These are phyloP conservation scores for Orthosia gothica DNA, from an alignment of 2,888 invertebrate genomes.

Conservation along the genomic window DNA sequence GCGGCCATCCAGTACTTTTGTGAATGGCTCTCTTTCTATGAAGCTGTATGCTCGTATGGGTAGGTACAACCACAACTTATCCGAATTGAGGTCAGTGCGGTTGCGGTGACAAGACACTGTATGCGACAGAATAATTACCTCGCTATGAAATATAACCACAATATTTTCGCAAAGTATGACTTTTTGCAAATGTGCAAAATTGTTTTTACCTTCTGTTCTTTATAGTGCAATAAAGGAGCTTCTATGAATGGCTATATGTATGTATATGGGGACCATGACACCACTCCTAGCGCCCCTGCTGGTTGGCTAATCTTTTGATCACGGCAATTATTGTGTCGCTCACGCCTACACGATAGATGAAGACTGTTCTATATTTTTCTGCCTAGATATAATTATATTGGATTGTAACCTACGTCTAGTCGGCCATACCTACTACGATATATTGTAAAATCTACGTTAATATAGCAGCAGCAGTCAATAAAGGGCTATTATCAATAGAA, in stretches of 20 bases:
- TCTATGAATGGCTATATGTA: too few species aligned
- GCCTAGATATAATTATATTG: background rate
- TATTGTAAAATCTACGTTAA: background rate
- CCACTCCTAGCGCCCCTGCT: background rate
- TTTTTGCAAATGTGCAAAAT: background rate
- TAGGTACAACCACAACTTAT: background rate
- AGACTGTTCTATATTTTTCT: too few species aligned
- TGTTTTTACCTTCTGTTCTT: too few species aligned
- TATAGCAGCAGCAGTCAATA: too few species aligned
- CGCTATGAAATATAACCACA: background rate
- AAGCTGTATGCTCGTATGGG: too few species aligned
- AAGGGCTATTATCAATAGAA: too few species aligned
- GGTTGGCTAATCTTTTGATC: background rate
- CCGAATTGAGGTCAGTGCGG: background rate
- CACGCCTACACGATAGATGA: conserved; percentile 1
- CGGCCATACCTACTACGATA: background rate
- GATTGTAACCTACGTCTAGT: too few species aligned
- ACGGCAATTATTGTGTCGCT: conserved; percentile 3
- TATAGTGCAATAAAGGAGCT: background rate
- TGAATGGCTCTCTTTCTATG: too few species aligned
- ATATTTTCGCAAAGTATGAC: background rate
- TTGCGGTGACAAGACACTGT: background rate
- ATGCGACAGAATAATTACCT: conserved; percentile 8
- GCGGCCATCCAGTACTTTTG: too few species aligned
- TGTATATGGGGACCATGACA: too few species aligned